These are phyloP conservation scores for Triplophysa tibetana DNA, from an alignment of 2,113 vertebrate species.

Conservation along the genomic window DNA sequence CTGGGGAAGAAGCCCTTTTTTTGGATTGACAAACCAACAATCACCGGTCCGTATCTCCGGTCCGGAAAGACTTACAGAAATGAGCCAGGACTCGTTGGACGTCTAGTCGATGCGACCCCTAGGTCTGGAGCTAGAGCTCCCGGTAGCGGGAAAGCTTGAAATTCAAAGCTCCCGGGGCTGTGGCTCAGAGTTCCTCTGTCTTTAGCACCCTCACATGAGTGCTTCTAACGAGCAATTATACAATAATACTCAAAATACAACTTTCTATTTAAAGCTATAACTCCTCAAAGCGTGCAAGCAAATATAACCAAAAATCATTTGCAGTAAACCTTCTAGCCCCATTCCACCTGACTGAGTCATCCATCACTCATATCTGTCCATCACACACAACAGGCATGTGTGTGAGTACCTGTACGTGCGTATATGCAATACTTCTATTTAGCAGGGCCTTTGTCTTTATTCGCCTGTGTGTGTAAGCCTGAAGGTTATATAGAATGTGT, in stretches of 20 bases:
- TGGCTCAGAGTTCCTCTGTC: not conserved
- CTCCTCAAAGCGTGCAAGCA: not conserved
- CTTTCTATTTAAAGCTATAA: not conserved
- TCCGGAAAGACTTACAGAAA: no score
- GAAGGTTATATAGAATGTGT: constrained; percentile 39
- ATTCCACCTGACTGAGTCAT: constrained; percentile 11
- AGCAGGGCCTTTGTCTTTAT: constrained; percentile 47
- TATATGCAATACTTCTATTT: constrained; percentile 20
- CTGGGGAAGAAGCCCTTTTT: no score
- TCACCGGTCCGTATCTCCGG: no score
- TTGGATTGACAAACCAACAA: no score
- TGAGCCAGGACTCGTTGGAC: no score
- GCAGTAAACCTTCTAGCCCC: constrained; percentile 5
- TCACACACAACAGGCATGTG: not conserved
- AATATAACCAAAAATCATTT: not conserved
- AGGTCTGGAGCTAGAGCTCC: no score
- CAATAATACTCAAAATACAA: not conserved
- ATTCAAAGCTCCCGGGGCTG: no score
- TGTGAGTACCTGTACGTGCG: constrained; percentile 15
- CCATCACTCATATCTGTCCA: constrained; percentile 22
- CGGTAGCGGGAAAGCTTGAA: no score
- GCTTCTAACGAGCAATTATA: not conserved
- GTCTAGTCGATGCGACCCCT: no score
- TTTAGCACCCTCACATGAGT: not conserved
- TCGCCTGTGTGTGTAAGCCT: constrained; percentile 27